Conservation (phyloP, 1,140 invertebrate species). For the Anoplophora glabripennis region DNA sequence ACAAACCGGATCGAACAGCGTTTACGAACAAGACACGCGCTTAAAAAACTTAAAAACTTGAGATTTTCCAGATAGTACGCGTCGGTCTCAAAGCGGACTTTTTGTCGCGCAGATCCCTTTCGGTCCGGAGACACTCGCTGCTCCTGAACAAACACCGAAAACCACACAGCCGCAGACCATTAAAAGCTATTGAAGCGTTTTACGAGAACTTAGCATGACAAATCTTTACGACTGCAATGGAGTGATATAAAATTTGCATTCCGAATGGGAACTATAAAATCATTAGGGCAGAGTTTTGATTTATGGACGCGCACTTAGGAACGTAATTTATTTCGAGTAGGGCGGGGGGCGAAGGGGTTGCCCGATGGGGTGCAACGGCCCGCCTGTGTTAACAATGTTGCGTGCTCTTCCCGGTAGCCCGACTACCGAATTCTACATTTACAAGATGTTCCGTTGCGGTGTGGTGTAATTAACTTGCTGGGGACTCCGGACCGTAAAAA, state of each 20-base stretch:
- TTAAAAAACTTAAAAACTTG: too few species aligned
- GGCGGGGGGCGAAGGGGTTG: conserved; percentile 18
- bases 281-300: conserved; percentile 24
- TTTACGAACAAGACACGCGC: too few species aligned
- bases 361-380: conserved; percentile 24
- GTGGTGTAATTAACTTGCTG: conserved; percentile 8
- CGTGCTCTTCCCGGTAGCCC: conserved; percentile 14
- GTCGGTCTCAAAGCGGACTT: too few species aligned
- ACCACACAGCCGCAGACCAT: too few species aligned
- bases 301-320: conserved; percentile 24
- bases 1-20: too few species aligned
- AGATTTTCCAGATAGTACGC: too few species aligned
- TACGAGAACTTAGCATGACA: conserved; percentile 4
- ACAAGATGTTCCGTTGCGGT: conserved; percentile 24
- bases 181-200: conserved; percentile 9
- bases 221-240: neutral
- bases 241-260: conserved; percentile 18
- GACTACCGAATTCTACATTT: conserved; percentile 5
- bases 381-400: conserved; percentile 8
- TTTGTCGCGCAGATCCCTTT: too few species aligned
- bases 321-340: conserved; percentile 28
- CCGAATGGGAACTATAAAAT: conserved; percentile 23
- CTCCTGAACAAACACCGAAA: too few species aligned
- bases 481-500: neutral
- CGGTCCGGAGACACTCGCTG: too few species aligned